These are phyloP conservation scores for Macropus fuliginosus DNA, from an alignment of 2,797 vertebrate species.

Conservation along the genomic window DNA sequence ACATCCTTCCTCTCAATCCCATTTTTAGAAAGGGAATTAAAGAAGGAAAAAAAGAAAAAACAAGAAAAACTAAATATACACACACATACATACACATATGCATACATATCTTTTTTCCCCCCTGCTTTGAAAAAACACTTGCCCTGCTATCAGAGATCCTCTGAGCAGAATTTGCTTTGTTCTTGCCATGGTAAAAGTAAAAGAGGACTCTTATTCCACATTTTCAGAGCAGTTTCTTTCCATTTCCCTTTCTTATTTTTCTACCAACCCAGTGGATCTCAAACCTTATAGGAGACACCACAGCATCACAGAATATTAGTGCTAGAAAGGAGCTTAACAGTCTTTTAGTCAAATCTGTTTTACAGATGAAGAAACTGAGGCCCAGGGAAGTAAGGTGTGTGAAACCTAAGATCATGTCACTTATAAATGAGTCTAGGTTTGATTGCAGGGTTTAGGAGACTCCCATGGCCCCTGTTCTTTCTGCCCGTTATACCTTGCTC, in stretches of 20 bases:
- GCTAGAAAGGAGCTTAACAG: neutral
- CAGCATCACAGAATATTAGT: neutral
- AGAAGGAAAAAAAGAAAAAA: neutral
- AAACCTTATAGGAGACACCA: neutral
- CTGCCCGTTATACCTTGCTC: neutral
- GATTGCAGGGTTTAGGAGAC: neutral
- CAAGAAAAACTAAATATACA: too few relatives aligned
- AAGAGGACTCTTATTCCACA: neutral
- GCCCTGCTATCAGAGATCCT: neutral
- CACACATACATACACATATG: neutral
- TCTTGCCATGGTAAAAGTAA: neutral
- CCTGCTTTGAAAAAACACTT: neutral
- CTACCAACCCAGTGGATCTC: neutral
- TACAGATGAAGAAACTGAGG: neutral
- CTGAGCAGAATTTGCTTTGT: neutral
- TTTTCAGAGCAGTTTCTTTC: neutral
- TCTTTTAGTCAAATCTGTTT: neutral
- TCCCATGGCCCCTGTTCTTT: neutral
- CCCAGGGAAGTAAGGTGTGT: neutral
- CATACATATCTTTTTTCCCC: neutral
- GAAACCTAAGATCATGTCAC: neutral
- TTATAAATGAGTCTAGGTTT: neutral
- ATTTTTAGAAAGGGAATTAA: neutral
- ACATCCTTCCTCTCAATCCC: neutral
- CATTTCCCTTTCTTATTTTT: neutral